Evolutionary conservation across 2,113 vertebrate genomes (phyloP).

Genomic region (Phainopepla nitens): DNA sequence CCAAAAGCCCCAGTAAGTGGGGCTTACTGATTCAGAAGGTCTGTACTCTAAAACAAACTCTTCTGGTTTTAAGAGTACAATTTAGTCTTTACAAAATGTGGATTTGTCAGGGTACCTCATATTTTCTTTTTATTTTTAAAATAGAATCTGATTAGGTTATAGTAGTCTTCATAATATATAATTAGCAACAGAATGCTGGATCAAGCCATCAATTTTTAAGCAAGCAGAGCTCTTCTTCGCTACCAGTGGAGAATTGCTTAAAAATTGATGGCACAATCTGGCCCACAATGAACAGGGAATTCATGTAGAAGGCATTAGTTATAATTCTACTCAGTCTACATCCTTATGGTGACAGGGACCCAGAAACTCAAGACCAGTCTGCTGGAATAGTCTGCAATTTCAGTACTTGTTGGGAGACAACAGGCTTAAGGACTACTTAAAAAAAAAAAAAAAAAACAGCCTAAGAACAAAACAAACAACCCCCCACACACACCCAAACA

Average conservation of each 20-base stretch:
- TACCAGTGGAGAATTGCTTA: constrained; percentile 13
- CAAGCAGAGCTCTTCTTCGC: constrained; percentile 6
- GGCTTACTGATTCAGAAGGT: neutral
- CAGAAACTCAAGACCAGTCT: neutral
- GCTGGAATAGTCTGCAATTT: neutral
- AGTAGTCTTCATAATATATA: neutral
- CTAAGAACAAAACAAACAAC: no score
- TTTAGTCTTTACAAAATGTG: neutral
- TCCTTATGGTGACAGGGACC: neutral
- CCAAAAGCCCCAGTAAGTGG: neutral
- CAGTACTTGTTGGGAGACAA: neutral
- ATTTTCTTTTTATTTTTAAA: neutral
- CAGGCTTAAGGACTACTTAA: neutral
- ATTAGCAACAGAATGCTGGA: constrained; percentile 15
- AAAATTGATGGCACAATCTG: constrained; percentile 55
- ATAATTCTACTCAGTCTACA: neutral
- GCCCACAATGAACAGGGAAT: neutral
- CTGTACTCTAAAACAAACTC: neutral
- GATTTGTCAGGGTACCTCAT: neutral
- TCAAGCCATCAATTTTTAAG: constrained; percentile 49
- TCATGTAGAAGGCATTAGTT: neutral
- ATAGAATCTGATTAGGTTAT: neutral
- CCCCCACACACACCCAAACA: neutral
- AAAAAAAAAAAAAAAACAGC: neutral
- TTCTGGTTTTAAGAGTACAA: neutral